Conservation (phyloP, 2,888 invertebrate genomes). For the Bimastos eiseni region DNA sequence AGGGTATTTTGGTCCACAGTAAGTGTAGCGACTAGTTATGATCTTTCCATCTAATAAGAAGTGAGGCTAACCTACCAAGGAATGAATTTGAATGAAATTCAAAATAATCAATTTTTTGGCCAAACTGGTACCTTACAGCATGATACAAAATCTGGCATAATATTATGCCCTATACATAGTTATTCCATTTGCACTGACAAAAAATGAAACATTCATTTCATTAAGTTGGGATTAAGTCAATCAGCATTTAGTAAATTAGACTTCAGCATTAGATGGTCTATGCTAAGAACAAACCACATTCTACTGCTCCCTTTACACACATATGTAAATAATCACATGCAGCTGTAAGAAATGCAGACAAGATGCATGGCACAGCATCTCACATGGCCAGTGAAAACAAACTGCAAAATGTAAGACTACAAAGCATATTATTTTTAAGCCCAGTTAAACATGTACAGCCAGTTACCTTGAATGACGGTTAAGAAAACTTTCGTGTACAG, state of each 20-base stretch:
- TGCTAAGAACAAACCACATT: not conserved
- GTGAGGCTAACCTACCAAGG: not conserved
- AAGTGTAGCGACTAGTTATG: not conserved
- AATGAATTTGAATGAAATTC: not conserved
- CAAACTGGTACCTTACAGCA: not conserved
- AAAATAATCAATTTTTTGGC: not conserved
- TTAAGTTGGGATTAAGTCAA: not conserved
- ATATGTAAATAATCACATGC: not conserved
- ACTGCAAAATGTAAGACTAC: not conserved
- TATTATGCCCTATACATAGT: not conserved
- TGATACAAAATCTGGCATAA: not conserved
- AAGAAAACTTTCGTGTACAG: slow-evolving; percentile 8
- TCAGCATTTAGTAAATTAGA: not conserved
- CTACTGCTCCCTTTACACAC: not conserved
- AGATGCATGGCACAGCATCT: too few relatives aligned
- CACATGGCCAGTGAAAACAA: not conserved
- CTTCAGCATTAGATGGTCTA: slow-evolving; percentile 1
- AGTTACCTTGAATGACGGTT: slow-evolving; percentile 14
- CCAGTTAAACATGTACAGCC: not conserved
- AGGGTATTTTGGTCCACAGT: not conserved
- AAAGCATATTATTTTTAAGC: not conserved
- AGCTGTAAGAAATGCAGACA: too few relatives aligned
- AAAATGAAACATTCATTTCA: not conserved
- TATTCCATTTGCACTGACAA: not conserved
- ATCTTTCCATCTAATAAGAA: not conserved